Evolutionary conservation across 35 echinoderm and acorn worm species (phyloP).

Genomic region (Diadema setosum): DNA sequence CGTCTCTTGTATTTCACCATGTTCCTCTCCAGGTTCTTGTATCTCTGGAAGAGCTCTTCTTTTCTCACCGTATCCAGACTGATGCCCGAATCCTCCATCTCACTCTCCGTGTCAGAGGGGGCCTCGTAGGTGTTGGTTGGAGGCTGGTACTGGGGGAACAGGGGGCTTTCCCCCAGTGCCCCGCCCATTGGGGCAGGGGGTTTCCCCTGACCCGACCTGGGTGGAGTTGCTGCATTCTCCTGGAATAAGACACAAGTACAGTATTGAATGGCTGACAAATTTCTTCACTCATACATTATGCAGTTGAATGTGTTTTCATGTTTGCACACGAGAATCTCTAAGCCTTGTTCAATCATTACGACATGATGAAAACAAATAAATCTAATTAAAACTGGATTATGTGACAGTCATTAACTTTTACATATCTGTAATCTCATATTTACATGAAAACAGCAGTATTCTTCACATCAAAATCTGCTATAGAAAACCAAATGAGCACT

Average conservation of each 20-base stretch:
- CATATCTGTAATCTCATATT: too few relatives aligned
- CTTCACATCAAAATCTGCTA: too few relatives aligned
- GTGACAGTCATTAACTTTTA: too few relatives aligned
- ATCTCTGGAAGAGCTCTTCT: conserved; percentile 76
- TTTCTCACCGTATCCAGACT: conserved; percentile 77
- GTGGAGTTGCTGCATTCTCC: not conserved
- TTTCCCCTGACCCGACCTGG: not conserved
- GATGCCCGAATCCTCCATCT: conserved; percentile 76
- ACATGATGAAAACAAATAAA: too few relatives aligned
- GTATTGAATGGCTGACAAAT: not conserved
- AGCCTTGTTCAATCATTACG: too few relatives aligned
- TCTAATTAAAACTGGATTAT: too few relatives aligned
- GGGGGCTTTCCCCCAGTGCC: conserved; percentile 58
- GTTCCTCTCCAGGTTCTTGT: conserved; percentile 69
- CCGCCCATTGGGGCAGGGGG: not conserved
- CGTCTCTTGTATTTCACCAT: conserved; percentile 70
- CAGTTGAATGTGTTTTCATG: not conserved
- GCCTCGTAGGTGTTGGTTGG: conserved; percentile 68
- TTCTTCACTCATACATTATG: not conserved
- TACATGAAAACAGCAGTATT: too few relatives aligned
- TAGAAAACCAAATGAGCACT: too few relatives aligned
- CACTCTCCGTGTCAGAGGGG: conserved; percentile 93
- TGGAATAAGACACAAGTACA: not conserved
- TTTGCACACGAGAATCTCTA: not conserved
- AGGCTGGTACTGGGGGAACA: conserved; percentile 93